Percentiles rank a stretch among this genome's conserved stretches.
Evolutionary conservation across 2,888 invertebrate species (phyloP).

Genomic region (Conops quadrifasciatus): DNA sequence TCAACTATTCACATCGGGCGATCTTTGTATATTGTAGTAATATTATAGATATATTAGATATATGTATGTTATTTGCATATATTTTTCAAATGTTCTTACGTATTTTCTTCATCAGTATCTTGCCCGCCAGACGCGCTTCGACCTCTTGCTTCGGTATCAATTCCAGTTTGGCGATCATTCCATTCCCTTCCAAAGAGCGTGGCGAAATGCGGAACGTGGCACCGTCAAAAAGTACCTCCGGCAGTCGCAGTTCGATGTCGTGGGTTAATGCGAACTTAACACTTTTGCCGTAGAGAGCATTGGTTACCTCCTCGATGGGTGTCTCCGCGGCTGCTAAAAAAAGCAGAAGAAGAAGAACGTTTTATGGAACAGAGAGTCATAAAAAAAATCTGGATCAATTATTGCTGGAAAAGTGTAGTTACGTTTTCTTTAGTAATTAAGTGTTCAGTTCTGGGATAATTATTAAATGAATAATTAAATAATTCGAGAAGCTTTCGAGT

Average conservation of each 20-base stretch:
- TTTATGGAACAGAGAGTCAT: too few species aligned
- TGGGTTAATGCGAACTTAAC: conserved; percentile 80
- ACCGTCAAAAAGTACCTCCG: conserved; percentile 78
- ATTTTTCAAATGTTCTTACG: conserved; percentile 51
- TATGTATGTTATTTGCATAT: too few species aligned
- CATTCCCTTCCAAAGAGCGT: conserved; percentile 75
- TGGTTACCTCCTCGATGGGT: conserved; percentile 80
- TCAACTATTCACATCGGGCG: too few species aligned
- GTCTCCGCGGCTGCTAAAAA: conserved; percentile 61
- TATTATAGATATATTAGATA: too few species aligned
- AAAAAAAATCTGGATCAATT: too few species aligned
- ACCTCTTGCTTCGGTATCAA: conserved; percentile 69
- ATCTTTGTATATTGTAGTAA: too few species aligned
- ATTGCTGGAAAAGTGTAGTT: too few species aligned
- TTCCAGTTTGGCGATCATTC: conserved; percentile 79
- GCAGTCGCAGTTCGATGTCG: conserved; percentile 77
- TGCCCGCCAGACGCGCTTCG: conserved; percentile 67
- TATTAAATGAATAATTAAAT: too few species aligned
- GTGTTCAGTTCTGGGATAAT: too few species aligned
- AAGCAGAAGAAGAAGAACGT: too few species aligned
- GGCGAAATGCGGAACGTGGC: conserved; percentile 79
- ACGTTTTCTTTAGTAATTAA: too few species aligned
- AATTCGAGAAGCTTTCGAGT: too few species aligned
- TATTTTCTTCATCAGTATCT: conserved; percentile 69
- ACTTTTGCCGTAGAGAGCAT: conserved; percentile 75